Percentiles rank a stretch among this genome's conserved stretches.
phyloP scores from a whole-genome alignment of 2,888 invertebrate species.

The Caenorhabditis sp. region DNA sequence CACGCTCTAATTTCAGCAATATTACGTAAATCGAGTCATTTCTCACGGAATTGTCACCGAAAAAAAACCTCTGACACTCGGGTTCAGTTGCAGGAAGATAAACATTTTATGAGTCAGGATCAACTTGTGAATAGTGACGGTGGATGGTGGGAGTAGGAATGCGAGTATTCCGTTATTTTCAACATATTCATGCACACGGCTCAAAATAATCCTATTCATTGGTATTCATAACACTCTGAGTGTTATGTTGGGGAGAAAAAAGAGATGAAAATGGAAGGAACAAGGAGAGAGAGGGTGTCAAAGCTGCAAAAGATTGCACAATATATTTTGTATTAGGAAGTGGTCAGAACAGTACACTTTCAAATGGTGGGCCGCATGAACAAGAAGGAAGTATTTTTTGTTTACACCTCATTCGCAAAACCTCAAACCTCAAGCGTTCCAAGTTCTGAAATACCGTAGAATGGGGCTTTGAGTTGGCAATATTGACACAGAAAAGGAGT shows the following conservation, averaged over 20 bases:
- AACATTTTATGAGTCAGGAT: no score
- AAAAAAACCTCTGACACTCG: no score
- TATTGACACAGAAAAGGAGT: neutral
- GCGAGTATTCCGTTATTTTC: neutral
- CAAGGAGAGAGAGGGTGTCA: neutral
- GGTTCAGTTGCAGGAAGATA: no score
- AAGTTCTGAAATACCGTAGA: no score
- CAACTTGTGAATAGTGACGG: neutral
- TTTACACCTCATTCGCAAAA: no score
- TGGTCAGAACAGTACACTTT: no score
- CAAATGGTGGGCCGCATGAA: no score
- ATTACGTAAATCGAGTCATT: slow-evolving; percentile 1
- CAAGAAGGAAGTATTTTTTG: no score
- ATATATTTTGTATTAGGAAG: neutral
- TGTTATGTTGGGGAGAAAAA: slow-evolving; percentile 13
- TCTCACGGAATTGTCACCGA: neutral
- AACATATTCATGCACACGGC: slow-evolving; percentile 6
- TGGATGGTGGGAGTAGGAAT: neutral
- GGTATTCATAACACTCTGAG: slow-evolving; percentile 36
- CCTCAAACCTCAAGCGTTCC: no score
- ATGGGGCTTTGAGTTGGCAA: slow-evolving; percentile 3
- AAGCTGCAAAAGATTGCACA: neutral
- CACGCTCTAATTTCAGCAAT: slow-evolving; percentile 20
- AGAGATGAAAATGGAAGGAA: slow-evolving; percentile 4
- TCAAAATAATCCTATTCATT: slow-evolving; percentile 29